Base-by-base conservation (phyloP, 2,113 vertebrate species). In the Gavia stellata region DNA sequence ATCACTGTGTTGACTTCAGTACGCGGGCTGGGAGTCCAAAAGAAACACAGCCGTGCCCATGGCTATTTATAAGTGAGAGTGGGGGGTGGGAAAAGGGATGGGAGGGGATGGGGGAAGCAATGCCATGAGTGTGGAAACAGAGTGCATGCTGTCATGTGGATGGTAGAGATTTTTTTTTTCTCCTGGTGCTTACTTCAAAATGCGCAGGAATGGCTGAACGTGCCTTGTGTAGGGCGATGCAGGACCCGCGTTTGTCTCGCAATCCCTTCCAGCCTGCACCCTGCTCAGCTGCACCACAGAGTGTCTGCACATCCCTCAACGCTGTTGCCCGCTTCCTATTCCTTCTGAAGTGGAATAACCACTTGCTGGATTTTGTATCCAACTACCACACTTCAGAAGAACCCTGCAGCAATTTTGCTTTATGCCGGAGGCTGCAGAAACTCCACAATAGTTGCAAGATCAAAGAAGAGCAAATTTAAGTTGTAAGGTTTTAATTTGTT, bases 211-310 rank as follows among this genome's bases (percentile, higher is more conserved):
- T 59, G 36, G 42, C 15, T 56, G 38, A 42, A 31, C 0, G 0
- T 26, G 13, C 13, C 14, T 66, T 25, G 9, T 0, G 0, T 23
- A 53, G 36, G 6, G 36, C 26, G 31, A 14, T n/a, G 18, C 38
- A 49, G 52, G 47, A 50, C 19, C 1, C 1, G 0, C 0, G 0
- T 59, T 53, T 26, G 6, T 17, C 34, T 49, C 1, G 0, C 11
- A 5, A 4, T 13, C n/a, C 9, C 13, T 81, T 50, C 52, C 38
- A 6, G 17, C 20, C n/a, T 59, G 23, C 23, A 28, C 17, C 6
- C 33, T 28, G 28, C 44, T 79, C 25, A 72, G 42, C n/a, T 33
- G 59, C 25, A 3, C 47, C 17, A 1, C 5, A 45, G 71, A 47
- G 8, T 33, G 42, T 42, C 55, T 38, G 17, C 20, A 3, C 12